Conservation (phyloP, 2,888 invertebrate genomes). For the Harmothoe impar region DNA sequence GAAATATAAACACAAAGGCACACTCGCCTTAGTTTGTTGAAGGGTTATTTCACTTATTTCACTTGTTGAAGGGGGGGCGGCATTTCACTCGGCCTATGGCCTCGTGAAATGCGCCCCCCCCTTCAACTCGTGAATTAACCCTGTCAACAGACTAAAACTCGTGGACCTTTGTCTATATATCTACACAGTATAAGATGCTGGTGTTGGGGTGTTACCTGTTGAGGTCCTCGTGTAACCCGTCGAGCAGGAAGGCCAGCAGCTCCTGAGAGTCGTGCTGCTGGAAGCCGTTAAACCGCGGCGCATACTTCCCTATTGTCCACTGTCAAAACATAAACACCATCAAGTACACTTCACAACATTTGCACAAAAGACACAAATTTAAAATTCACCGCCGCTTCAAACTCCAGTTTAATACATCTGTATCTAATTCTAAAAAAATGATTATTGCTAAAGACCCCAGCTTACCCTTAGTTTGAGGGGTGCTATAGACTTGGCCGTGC, state of each 20-base stretch:
- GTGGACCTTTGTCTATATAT: no score
- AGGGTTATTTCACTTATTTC: no score
- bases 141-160: no score
- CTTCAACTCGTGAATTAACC: no score
- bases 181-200: no score
- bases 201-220: conserved; percentile 85
- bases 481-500: conserved; percentile 91
- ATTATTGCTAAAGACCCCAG: not conserved
- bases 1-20: no score
- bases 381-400: not conserved
- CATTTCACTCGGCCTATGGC: no score
- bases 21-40: no score
- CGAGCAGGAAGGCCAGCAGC: conserved; percentile 94
- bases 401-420: not conserved
- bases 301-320: conserved; percentile 93
- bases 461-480: conserved; percentile 90
- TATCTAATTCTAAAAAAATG: not conserved
- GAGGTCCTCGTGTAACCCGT: conserved; percentile 95
- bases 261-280: conserved; percentile 98
- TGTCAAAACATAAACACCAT: conserved; percentile 73
- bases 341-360: not conserved
- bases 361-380: not conserved
- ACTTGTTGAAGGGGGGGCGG: no score
- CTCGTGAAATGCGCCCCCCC: no score
- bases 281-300: conserved; percentile 93